Percentiles rank a stretch among this genome's conserved stretches.
Conservation (phyloP, 2,888 invertebrate species). For the Unio delphinus region DNA sequence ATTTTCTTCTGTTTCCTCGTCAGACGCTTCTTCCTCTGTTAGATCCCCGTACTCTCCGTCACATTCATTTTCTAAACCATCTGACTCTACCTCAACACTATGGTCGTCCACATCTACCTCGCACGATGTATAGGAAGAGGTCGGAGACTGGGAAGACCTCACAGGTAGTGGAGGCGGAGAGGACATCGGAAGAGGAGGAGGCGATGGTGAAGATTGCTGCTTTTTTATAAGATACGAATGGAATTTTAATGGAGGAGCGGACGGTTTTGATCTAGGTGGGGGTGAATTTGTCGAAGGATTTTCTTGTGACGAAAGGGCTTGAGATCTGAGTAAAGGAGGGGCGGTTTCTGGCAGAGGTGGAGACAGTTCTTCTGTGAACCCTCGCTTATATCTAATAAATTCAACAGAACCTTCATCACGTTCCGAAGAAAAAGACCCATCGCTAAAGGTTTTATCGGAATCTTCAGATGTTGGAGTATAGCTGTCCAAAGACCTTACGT, state of each 20-base stretch:
- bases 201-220: conserved; percentile 6
- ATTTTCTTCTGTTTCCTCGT: background rate
- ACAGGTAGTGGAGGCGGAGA: background rate
- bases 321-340: too few species aligned
- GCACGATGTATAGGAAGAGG: background rate
- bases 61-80: conserved; percentile 2
- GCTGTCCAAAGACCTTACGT: too few species aligned
- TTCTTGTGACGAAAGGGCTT: background rate
- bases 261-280: conserved; percentile 11
- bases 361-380: too few species aligned
- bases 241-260: background rate
- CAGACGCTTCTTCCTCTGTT: conserved; percentile 1
- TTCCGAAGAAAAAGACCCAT: background rate
- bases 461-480: too few species aligned
- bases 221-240: too few species aligned
- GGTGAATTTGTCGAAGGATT: conserved; percentile 4
- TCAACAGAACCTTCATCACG: background rate
- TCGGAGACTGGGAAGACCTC: background rate
- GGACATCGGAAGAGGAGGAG: conserved; percentile 8
- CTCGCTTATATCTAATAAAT: too few species aligned
- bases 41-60: background rate
- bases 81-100: conserved; percentile 1
- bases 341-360: too few species aligned
- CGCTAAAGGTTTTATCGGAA: conserved; percentile 13
- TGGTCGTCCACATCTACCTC: background rate